phyloP scores from a whole-genome alignment of 2,797 vertebrate species.

The Alauda arvensis region DNA sequence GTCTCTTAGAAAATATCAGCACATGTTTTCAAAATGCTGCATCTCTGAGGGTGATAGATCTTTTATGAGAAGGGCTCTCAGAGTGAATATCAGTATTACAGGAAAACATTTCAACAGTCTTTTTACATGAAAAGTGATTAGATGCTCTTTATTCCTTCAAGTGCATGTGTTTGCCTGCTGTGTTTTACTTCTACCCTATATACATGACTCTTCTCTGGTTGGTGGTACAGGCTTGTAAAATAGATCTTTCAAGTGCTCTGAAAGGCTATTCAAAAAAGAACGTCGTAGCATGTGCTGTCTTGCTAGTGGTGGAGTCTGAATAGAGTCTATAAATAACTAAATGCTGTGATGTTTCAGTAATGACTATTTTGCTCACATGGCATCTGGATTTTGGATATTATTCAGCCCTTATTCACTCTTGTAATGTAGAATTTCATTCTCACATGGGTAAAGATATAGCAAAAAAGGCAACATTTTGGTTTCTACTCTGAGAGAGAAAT shows the following conservation, averaged over 20 bases:
- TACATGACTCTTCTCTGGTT: neutral
- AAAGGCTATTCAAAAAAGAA: neutral
- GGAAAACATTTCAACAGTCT: neutral
- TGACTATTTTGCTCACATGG: neutral
- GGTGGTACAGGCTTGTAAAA: neutral
- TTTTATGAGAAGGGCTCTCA: neutral
- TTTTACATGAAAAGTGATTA: neutral
- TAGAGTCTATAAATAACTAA: slow-evolving; percentile 34
- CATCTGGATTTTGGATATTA: slow-evolving; percentile 29
- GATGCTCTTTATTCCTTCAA: neutral
- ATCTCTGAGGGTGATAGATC: neutral
- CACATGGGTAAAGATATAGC: neutral
- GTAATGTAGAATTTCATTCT: neutral
- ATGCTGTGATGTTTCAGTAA: neutral
- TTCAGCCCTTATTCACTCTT: neutral
- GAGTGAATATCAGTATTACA: neutral
- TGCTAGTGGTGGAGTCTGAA: neutral
- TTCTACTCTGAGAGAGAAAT: neutral
- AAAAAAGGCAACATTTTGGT: neutral
- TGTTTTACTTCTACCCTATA: neutral
- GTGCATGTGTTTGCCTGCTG: neutral
- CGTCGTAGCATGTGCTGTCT: neutral
- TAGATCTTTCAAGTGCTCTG: neutral
- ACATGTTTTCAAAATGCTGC: neutral
- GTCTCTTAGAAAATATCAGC: neutral